Base-by-base conservation (phyloP, 2,888 invertebrate species). In the Polydrusus pterygomalis region DNA sequence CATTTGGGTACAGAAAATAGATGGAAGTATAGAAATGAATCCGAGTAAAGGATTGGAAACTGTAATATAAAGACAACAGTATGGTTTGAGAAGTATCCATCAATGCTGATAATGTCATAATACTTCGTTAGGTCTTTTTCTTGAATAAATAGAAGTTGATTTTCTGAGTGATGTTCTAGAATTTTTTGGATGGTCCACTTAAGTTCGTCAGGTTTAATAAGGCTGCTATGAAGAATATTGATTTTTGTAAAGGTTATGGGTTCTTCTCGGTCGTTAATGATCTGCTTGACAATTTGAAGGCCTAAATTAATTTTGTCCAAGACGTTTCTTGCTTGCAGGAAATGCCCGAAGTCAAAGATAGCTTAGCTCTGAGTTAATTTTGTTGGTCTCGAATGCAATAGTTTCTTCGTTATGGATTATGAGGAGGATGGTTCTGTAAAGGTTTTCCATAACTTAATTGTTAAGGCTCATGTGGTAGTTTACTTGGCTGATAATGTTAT, bases 401-500 rank as follows among this genome's bases (percentile, higher is more conserved):
- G 40, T 51, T 17, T 68, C 15, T 65, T 65, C 13, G 25, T 47
- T 18, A 20, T 47, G 40, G 10, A 3, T 40, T 40, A 40, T 40
- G 13, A 40, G 40, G 40, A 10, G 10, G 40, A 56, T 18, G 9
- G 45, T 58, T 54, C 54, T 51, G 49, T 54, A 34, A 17, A 68
- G 30, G 38, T 54, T 68, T 6, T 68, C 54, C 18, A 68, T 68
- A 38, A 56, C 20, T 38, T 69, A 58, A 17, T 56, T 69, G 43
- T 56, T 69, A n/a, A 58, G 60, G n/a, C 58, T 58, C 43, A 69
- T 38, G 10, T 69, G 58, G 10, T 58, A 18, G 25, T 69, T 69
- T 30, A 58, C 58, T 69, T 60, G 58, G 2, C 15, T 60, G 58
- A 58, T 58, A 18, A 69, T 69, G 45, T 69, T 69, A 6, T 62